phyloP scores from a whole-genome alignment of 2,113 vertebrate species.

The Neodon shergylaensis region DNA sequence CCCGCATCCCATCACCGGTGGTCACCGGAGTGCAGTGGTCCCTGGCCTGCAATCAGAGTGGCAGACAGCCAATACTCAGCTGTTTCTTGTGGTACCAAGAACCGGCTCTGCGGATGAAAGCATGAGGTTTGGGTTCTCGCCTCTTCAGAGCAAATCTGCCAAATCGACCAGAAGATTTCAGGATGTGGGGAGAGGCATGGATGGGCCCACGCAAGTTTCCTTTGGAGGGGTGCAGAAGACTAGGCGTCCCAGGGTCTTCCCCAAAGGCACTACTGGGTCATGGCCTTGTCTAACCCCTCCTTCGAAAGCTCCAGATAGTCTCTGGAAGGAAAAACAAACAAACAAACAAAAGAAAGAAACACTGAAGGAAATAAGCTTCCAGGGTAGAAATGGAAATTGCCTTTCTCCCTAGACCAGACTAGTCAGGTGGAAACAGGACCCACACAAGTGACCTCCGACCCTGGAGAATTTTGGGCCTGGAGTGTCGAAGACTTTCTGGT shows the following conservation, averaged over 20 bases:
- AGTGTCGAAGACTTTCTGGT: too few relatives aligned
- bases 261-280: background rate
- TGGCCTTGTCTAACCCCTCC: background rate
- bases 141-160: conserved; percentile 7
- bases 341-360: conserved; percentile 25
- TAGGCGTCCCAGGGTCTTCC: too few relatives aligned
- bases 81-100: background rate
- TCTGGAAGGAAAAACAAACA: background rate
- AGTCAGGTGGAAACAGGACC: background rate
- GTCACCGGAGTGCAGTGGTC: background rate
- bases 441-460: background rate
- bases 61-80: background rate
- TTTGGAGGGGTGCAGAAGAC: background rate
- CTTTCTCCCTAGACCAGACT: background rate
- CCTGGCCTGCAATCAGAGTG: background rate
- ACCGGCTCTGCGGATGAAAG: background rate
- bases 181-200: background rate
- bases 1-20: background rate
- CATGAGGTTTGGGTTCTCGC: background rate
- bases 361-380: conserved; percentile 30
- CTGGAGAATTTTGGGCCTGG: background rate
- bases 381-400: background rate
- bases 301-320: background rate
- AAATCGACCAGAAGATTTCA: background rate
- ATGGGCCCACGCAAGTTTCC: background rate